Evolutionary conservation across 1,140 invertebrate species (phyloP).

Genomic region (Pogonus chalceus): DNA sequence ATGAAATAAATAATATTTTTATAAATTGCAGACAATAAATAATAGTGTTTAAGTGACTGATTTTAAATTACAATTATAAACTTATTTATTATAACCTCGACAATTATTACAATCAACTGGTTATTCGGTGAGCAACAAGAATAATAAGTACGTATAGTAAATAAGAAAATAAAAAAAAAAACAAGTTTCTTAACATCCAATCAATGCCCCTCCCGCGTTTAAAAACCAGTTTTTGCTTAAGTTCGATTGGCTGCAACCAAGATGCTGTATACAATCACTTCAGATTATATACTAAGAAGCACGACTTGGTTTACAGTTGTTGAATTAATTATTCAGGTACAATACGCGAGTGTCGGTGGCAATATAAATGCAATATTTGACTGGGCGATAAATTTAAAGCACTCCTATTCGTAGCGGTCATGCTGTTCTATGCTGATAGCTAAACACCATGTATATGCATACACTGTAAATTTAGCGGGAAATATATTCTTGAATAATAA

Average conservation of each 20-base stretch:
- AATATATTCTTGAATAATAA: too few species aligned
- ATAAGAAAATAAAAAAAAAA: neutral
- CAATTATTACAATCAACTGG: neutral
- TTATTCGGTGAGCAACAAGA: neutral
- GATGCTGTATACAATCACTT: conserved; percentile 6
- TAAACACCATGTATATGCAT: neutral
- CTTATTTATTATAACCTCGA: too few species aligned
- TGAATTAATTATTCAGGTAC: neutral
- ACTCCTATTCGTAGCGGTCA: conserved; percentile 3
- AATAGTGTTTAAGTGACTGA: too few species aligned
- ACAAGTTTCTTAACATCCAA: neutral
- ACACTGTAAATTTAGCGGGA: conserved; percentile 7
- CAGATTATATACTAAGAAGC: neutral
- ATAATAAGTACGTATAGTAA: neutral
- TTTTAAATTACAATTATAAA: too few species aligned
- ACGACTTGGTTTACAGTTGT: neutral
- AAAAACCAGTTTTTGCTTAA: neutral
- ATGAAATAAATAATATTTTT: too few species aligned
- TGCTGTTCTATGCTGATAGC: neutral
- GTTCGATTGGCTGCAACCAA: neutral
- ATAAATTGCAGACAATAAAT: too few species aligned
- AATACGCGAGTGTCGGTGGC: neutral
- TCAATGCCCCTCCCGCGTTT: neutral
- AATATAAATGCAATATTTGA: neutral
- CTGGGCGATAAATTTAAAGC: neutral